Base-by-base conservation (phyloP, 2,113 vertebrate species). In the Porphyrio hochstetteri region DNA sequence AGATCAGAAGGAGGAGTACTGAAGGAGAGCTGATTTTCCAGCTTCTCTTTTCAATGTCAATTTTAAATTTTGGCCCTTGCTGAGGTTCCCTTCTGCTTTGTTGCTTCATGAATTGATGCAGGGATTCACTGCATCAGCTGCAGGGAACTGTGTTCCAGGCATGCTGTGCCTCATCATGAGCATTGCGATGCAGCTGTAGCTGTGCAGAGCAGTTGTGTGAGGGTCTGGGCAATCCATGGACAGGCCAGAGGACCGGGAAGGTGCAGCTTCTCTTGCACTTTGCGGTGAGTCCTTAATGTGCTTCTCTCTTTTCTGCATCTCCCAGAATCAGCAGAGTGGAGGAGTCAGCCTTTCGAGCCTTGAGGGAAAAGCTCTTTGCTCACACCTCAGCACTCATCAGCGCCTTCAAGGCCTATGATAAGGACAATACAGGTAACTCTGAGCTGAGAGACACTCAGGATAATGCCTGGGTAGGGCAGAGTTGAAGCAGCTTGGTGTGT, bases 321-420 rank as follows among this genome's bases (percentile, higher is more conserved):
- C 72, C 33, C 86, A 98, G 98, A 93, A 97, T 98, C 87, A 98
- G 98, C 97, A 97, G 97, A 90, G 98, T 98, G 25, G 98, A 98
- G 72, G 97, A 97, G 70, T 98, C 98, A 4, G 98, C 98, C 35
- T 97, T 98, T 42, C 97, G 96, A 93, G 98, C 98, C 18, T 82
- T 98, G 72, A 82, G 96, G 69, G 97, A 98, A 46, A 97, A 97
- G 64, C 77, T 98, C 14, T 98, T 98, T 83, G 98, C 98, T 88
- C 98, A 98, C 93, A 98, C 97, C 28, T 98, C 98, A 5, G 97
- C 95, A 28, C 98, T 98, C 82, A 97, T 97, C 10, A 64, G 48
- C 2, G 94, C 97, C 2, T 98, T 98, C 95, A 97, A 96, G 88
- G 87, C 82, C 53, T 97, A 79, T 0, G 98, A 98, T 18, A 9